Base-by-base conservation (phyloP, 2,797 vertebrate species). In the Pristis pectinata region DNA sequence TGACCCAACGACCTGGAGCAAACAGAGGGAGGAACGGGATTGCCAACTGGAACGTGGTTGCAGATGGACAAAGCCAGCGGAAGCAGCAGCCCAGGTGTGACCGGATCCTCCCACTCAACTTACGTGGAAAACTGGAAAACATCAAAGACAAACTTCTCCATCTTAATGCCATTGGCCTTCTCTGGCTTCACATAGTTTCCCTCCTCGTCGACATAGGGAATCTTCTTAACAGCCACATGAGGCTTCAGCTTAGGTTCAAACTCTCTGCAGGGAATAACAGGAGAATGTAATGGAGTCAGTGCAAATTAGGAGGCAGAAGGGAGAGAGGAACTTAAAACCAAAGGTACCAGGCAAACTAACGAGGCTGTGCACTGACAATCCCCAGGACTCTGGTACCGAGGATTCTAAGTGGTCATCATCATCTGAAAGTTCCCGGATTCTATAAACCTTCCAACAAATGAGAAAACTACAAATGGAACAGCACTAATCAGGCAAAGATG, bases 101-200 rank as follows among this genome's bases (percentile, higher is more conserved):
- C 30, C 85, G 37, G 5, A 61, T 0, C 56, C 34, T 37, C 85
- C 5, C 1, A 19, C 59, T 64, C 59, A 64, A 97, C 97, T 97
- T 95, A 99, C 99, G 98, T 98, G 91, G 99, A 98, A 95, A 99
- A 99, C 93, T 97, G 98, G 96, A 99, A 98, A 95, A 99, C 98
- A 10, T 99, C 99, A 96, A 99, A 99, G 95, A 99, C 98, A 96
- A 99, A 99, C 96, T 99, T 99, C 97, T 99, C 99, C 99, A 99
- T 98, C 97, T 99, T 99, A 95, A 99, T 99, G 94, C 98, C 98
- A 0, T 99, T 99, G 0, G 99, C 97, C 95, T 97, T 96, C 92
- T 95, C 96, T 0, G 99, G 98, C 95, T 97, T 98, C 94, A 99
- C 97, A 95, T 95, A 96, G 94, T 97, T 97, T 53, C 99, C 99